phyloP scores from a whole-genome alignment of 1,140 invertebrate species.

The Apocrypta bakeri region DNA sequence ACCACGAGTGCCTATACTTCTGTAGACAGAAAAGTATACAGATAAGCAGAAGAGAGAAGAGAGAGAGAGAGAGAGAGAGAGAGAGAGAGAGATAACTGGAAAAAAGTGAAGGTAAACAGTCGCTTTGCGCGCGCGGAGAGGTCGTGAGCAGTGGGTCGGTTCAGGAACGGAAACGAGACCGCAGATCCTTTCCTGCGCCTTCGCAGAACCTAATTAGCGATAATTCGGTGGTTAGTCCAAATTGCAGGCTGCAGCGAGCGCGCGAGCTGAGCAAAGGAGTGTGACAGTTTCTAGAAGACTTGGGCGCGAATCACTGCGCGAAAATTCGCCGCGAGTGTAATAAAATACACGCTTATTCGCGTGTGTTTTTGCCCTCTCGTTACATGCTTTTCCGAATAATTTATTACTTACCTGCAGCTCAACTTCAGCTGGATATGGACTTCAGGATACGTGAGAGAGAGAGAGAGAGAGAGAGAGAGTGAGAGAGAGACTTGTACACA shows the following conservation, averaged over 20 bases:
- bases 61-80: neutral
- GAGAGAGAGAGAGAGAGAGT: too few relatives aligned
- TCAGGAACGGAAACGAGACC: slow-evolving; percentile 56
- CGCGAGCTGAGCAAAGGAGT: neutral
- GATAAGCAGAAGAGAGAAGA: too few relatives aligned
- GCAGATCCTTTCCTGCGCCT: slow-evolving; percentile 55
- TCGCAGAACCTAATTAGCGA: slow-evolving; percentile 44
- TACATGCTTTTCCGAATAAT: slow-evolving; percentile 10
- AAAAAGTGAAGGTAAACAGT: neutral
- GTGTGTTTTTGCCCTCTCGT: neutral
- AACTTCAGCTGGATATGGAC: neutral
- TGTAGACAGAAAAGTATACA: too few relatives aligned
- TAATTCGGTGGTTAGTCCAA: slow-evolving; percentile 25
- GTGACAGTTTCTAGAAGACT: slow-evolving; percentile 20
- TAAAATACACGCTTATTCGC: neutral
- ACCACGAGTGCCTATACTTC: too few relatives aligned
- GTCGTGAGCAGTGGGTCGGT: neutral
- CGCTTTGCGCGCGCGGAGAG: neutral
- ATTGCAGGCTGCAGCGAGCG: neutral
- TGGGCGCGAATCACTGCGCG: slow-evolving; percentile 3
- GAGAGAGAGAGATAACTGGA: neutral
- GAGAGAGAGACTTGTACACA: too few relatives aligned
- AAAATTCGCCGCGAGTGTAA: neutral
- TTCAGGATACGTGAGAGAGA: too few relatives aligned
- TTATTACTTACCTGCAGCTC: neutral